phyloP scores from a whole-genome alignment of 1,140 invertebrate genomes.

The Acromyrmex heyeri region DNA sequence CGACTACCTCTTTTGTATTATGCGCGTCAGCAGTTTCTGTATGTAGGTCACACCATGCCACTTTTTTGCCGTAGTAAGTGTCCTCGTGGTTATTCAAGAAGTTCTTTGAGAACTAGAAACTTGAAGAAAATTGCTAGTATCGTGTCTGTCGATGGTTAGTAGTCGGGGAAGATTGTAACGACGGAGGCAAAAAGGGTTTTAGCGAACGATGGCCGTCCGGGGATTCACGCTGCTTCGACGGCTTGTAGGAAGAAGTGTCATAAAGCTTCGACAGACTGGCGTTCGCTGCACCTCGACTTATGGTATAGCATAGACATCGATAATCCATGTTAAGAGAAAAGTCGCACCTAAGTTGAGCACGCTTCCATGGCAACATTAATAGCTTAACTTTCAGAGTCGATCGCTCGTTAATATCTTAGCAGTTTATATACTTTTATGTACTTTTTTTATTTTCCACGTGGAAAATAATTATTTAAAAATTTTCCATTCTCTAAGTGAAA shows the following conservation, averaged over 20 bases:
- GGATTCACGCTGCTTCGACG: conserved; percentile 49
- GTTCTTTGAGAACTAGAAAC: conserved; percentile 55
- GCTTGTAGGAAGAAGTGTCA: conserved; percentile 54
- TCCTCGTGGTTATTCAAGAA: conserved; percentile 46
- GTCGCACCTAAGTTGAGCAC: conserved; percentile 27
- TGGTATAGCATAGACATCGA: conserved; percentile 36
- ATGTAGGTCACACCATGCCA: conserved; percentile 31
- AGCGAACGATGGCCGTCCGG: conserved; percentile 18
- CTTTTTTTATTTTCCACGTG: background rate
- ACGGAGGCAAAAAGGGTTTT: conserved; percentile 51
- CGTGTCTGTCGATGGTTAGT: background rate
- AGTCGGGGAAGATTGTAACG: background rate
- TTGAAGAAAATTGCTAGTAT: conserved; percentile 51
- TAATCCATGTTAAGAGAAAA: conserved; percentile 45
- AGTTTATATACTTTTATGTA: background rate
- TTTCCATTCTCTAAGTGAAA: background rate
- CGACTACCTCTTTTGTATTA: conserved; percentile 49
- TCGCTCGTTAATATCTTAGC: conserved; percentile 44
- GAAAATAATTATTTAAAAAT: conserved; percentile 20
- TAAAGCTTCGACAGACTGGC: conserved; percentile 45
- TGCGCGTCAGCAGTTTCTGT: conserved; percentile 46
- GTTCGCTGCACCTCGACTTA: background rate
- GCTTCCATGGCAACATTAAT: conserved; percentile 34
- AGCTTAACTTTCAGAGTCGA: conserved; percentile 38
- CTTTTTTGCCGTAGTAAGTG: conserved; percentile 22